Conservation (phyloP, 1,140 invertebrate genomes). For the Conopomorpha cramerella region DNA sequence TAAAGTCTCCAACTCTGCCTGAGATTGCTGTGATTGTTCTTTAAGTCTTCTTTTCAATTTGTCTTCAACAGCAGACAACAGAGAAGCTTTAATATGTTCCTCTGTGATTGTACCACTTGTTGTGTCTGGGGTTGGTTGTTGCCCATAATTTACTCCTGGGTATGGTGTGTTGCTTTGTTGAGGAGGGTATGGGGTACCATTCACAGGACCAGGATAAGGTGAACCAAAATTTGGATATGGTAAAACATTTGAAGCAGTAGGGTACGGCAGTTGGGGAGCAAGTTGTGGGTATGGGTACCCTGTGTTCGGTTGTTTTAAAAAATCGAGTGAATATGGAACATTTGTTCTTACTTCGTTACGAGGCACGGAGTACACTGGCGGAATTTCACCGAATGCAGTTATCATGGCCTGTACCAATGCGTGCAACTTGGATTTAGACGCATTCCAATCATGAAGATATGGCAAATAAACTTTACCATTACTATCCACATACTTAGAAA, state of each 20-base stretch:
- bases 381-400: conserved; percentile 90
- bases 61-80: conserved; percentile 94
- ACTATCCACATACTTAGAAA: conserved; percentile 91
- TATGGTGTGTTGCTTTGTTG: conserved; percentile 16
- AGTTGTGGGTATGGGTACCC: conserved; percentile 35
- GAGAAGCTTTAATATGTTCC: conserved; percentile 91
- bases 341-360: conserved; percentile 68
- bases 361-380: conserved; percentile 87
- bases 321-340: conserved; percentile 37
- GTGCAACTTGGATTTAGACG: conserved; percentile 80
- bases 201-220: conserved; percentile 28
- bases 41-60: conserved; percentile 85
- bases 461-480: conserved; percentile 97
- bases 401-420: conserved; percentile 91
- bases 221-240: conserved; percentile 43
- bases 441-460: conserved; percentile 94
- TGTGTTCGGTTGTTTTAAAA: conserved; percentile 66
- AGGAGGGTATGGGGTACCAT: conserved; percentile 14
- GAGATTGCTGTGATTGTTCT: conserved; percentile 86
- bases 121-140: conserved; percentile 45
- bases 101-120: conserved; percentile 85
- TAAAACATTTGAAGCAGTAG: conserved; percentile 28
- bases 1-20: conserved; percentile 91
- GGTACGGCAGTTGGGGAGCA: conserved; percentile 35
- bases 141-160: conserved; percentile 24